Percentiles rank a stretch among this genome's conserved stretches.
Evolutionary conservation across 2,113 vertebrate genomes (phyloP).

Genomic region (Raja brachyura): DNA sequence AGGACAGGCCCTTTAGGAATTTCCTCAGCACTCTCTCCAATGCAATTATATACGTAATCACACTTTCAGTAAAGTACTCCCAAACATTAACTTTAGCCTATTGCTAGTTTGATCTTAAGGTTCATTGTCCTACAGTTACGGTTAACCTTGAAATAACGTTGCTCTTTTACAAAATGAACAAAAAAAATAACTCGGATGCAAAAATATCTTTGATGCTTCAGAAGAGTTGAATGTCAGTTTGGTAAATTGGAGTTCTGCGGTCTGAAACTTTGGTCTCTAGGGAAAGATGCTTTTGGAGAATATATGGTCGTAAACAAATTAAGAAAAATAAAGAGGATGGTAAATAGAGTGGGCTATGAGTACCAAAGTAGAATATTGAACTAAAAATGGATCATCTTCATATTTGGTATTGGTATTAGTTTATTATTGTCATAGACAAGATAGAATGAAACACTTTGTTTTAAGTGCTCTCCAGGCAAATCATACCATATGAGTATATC

Average conservation of each 20-base stretch:
- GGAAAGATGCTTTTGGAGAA: no score
- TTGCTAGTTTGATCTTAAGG: background rate
- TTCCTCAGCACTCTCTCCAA: no score
- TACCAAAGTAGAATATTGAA: background rate
- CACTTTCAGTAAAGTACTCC: background rate
- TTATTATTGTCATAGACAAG: no score
- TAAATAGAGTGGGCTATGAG: background rate
- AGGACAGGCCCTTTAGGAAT: no score
- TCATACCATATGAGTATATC: no score
- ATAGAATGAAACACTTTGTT: no score
- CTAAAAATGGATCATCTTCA: background rate
- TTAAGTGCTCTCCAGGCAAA: no score
- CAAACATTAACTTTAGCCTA: background rate
- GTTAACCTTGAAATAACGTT: background rate
- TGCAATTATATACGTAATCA: background rate
- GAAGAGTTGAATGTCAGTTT: background rate
- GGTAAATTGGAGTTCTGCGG: background rate
- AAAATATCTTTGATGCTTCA: background rate
- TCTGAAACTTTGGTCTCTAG: background rate
- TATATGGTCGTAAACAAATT: background rate
- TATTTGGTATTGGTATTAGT: background rate
- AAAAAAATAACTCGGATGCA: background rate
- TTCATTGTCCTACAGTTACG: background rate
- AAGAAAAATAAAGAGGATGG: background rate
- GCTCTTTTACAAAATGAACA: no score